Percentiles rank a stretch among this genome's conserved stretches.
Evolutionary conservation across 2,888 invertebrate species (phyloP).

Genomic region (Mesorhabditis sp.): DNA sequence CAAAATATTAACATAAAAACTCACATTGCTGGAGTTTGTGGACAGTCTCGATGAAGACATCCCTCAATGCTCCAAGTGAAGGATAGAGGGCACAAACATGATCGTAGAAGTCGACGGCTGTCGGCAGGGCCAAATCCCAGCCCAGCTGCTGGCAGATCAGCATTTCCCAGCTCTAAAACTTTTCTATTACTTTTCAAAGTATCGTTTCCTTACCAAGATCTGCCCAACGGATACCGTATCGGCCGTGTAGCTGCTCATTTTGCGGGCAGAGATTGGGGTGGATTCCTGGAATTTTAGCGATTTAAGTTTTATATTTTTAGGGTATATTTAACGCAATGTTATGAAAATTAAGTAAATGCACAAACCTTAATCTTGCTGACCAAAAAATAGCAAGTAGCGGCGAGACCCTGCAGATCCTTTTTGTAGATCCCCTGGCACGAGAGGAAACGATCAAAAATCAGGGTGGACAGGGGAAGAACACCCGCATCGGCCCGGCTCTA

Average conservation of each 20-base stretch:
- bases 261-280: background rate
- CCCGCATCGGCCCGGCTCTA: background rate
- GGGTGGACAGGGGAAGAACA: background rate
- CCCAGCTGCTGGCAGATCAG: conserved; percentile 1
- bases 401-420: background rate
- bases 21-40: background rate
- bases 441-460: background rate
- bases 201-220: background rate
- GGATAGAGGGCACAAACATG: background rate
- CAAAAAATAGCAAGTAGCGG: background rate
- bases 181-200: background rate
- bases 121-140: background rate
- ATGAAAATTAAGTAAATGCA: background rate
- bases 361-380: conserved; percentile 2
- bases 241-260: conserved; percentile 2
- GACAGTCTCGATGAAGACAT: background rate
- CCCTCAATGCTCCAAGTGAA: background rate
- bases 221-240: background rate
- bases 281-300: background rate
- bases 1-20: background rate
- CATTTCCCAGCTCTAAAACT: background rate
- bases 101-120: background rate
- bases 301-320: background rate
- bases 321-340: background rate
- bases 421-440: background rate